phyloP scores from a whole-genome alignment of 2,113 vertebrate species.

The Calidris pygmaea region DNA sequence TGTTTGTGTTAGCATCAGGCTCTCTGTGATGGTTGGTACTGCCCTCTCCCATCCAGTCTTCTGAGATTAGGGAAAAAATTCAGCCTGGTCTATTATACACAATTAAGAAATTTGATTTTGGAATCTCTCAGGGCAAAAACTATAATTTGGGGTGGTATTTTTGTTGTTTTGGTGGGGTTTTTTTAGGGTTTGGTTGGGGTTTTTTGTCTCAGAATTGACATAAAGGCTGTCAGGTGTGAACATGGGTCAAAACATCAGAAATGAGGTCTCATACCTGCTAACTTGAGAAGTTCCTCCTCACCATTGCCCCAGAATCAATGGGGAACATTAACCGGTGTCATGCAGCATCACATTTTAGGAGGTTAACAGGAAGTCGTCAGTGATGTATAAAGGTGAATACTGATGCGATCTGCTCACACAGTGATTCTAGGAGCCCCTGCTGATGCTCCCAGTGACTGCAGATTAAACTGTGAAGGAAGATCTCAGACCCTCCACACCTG shows the following conservation, averaged over 20 bases:
- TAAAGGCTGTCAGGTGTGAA: background rate
- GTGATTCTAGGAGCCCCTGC: background rate
- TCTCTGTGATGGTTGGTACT: background rate
- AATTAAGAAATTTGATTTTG: background rate
- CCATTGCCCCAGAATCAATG: background rate
- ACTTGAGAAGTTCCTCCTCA: background rate
- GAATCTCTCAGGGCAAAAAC: background rate
- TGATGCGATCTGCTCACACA: background rate
- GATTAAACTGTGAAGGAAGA: background rate
- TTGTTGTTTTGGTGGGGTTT: background rate
- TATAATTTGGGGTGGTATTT: background rate
- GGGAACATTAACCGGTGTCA: background rate
- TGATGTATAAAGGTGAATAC: background rate
- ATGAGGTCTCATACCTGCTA: background rate
- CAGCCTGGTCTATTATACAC: background rate
- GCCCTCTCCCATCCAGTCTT: background rate
- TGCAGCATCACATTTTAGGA: background rate
- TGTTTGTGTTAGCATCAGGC: background rate
- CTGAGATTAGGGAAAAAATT: background rate
- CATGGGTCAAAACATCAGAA: background rate
- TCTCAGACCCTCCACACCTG: background rate
- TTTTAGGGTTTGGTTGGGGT: background rate
- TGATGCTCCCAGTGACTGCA: background rate
- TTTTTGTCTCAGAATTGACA: background rate
- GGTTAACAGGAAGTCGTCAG: background rate